A percentile compares a stretch with the other conserved stretches of the same genome.
These are phyloP conservation scores for Stichodactyla helianthus DNA, from an alignment of 64 coral and sea anemone species.

Conservation along the genomic window DNA sequence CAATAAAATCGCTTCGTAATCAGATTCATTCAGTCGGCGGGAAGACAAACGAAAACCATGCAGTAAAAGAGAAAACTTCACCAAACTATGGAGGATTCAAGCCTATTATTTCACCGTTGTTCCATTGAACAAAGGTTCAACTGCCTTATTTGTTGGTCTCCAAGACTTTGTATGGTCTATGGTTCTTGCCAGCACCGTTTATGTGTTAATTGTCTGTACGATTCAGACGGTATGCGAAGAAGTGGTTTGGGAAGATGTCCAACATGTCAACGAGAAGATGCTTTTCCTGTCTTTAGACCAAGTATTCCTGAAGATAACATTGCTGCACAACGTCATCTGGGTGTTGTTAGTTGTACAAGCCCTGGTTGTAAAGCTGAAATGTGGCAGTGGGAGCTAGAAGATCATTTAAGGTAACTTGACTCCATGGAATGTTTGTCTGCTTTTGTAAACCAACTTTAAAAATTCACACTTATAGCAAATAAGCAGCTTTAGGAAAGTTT, in stretches of 20 bases:
- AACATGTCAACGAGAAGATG: slow-evolving; percentile 71
- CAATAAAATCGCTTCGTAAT: background rate
- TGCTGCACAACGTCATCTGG: slow-evolving; percentile 62
- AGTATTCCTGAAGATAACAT: slow-evolving; percentile 95
- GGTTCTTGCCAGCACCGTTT: slow-evolving; percentile 93
- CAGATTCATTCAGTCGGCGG: slow-evolving; percentile 2
- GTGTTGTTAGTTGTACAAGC: slow-evolving; percentile 70
- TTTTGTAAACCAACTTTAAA: no score
- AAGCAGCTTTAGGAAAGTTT: no score
- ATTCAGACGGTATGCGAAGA: slow-evolving; percentile 47
- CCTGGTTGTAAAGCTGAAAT: slow-evolving; percentile 71
- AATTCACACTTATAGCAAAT: no score
- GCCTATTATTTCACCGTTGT: background rate
- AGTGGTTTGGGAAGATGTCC: slow-evolving; percentile 74
- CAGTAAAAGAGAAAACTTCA: background rate
- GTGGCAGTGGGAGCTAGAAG: slow-evolving; percentile 79
- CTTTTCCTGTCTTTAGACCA: slow-evolving; percentile 65
- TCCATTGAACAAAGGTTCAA: slow-evolving; percentile 79
- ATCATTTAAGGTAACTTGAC: slow-evolving; percentile 58
- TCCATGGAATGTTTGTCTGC: no score
- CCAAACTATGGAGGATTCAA: background rate
- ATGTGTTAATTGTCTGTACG: slow-evolving; percentile 81
- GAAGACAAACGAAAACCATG: slow-evolving; percentile 11
- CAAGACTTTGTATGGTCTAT: slow-evolving; percentile 83
- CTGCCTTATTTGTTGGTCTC: slow-evolving; percentile 81